Conservation (phyloP, 1,140 invertebrate genomes). For the Hypsibius dujardini region DNA sequence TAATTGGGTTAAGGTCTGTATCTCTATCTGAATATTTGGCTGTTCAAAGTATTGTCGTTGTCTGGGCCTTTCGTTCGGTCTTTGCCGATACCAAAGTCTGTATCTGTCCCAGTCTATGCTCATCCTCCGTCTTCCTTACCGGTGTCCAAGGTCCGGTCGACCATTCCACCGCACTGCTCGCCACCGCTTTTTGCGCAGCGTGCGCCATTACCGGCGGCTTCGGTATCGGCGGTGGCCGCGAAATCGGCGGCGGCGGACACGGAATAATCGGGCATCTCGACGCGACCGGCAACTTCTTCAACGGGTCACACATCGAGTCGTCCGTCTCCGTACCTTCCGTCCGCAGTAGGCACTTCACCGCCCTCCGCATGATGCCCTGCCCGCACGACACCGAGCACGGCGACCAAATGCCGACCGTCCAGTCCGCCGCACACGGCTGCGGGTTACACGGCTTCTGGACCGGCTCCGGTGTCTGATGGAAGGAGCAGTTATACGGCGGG, state of each 20-base stretch:
- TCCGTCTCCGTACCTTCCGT: slow-evolving; percentile 4
- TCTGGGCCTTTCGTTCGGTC: too few species aligned
- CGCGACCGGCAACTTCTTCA: not conserved
- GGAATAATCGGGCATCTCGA: not conserved
- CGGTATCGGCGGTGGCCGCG: not conserved
- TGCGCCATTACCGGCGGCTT: not conserved
- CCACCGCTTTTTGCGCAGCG: not conserved
- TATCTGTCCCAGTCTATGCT: too few species aligned
- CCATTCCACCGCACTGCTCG: slow-evolving; percentile 25
- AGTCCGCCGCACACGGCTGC: slow-evolving; percentile 37
- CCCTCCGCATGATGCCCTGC: slow-evolving; percentile 45
- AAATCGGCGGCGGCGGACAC: slow-evolving; percentile 13
- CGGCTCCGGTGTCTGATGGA: slow-evolving; percentile 9
- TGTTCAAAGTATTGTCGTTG: too few species aligned
- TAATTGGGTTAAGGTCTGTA: too few species aligned
- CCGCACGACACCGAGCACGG: slow-evolving; percentile 63
- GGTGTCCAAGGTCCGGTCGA: slow-evolving; percentile 42
- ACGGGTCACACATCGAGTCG: not conserved
- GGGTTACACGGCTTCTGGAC: slow-evolving; percentile 28
- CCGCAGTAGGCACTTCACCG: slow-evolving; percentile 12
- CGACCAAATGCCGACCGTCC: slow-evolving; percentile 47
- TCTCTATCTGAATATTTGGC: too few species aligned
- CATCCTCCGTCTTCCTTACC: slow-evolving; percentile 23
- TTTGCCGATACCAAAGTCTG: too few species aligned
- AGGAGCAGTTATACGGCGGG: slow-evolving; percentile 17